Evolutionary conservation across 2,888 invertebrate genomes (phyloP).

Genomic region (Leistus spinibarbis): DNA sequence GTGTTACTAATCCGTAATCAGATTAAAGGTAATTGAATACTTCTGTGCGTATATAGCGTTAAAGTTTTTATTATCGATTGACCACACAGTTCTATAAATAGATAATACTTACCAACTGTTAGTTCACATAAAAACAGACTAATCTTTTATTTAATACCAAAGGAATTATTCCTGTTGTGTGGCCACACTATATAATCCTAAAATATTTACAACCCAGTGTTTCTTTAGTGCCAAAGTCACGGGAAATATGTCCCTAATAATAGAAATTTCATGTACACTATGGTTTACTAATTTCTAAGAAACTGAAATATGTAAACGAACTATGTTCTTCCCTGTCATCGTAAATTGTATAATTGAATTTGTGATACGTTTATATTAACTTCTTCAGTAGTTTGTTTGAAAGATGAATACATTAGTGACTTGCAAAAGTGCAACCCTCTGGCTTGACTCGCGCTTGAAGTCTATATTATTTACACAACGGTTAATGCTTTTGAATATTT

Average conservation of each 20-base stretch:
- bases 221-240: background rate
- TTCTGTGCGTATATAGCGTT: background rate
- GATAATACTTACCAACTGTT: background rate
- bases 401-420: background rate
- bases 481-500: background rate
- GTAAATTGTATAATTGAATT: background rate
- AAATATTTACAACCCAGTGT: background rate
- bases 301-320: background rate
- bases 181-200: background rate
- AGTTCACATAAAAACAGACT: background rate
- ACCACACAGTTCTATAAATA: background rate
- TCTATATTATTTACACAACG: background rate
- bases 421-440: background rate
- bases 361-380: background rate
- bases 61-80: background rate
- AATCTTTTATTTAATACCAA: background rate
- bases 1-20: background rate
- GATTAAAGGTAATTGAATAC: background rate
- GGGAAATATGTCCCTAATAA: background rate
- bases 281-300: background rate
- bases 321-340: background rate
- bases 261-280: background rate
- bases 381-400: background rate
- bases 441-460: background rate
- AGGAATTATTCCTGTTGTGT: background rate